Evolutionary conservation across 2,888 invertebrate species (phyloP).

Genomic region (Sminthurides aquaticus): DNA sequence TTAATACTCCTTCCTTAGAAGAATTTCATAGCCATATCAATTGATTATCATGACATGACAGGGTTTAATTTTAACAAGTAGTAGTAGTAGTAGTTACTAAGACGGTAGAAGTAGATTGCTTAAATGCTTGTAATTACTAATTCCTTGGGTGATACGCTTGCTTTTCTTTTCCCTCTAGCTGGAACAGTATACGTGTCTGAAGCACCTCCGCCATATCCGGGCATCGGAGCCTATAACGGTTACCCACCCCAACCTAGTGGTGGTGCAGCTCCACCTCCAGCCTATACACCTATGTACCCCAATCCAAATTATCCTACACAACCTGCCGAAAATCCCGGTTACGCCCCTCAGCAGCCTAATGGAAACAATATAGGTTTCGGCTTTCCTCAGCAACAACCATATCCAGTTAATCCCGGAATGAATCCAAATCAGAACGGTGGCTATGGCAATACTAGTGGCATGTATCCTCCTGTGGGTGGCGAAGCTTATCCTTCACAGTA

Average conservation of each 20-base stretch:
- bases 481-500: conserved; percentile 1
- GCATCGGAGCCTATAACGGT: conserved; percentile 45
- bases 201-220: conserved; percentile 53
- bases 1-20: no score
- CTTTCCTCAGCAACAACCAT: conserved; percentile 11
- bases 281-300: background rate
- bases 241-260: conserved; percentile 9
- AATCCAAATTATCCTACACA: conserved; percentile 4
- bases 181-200: conserved; percentile 50
- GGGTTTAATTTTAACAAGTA: background rate
- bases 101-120: background rate
- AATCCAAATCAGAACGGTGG: conserved; percentile 2
- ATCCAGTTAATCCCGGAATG: background rate
- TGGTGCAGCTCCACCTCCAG: conserved; percentile 3
- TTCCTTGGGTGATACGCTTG: conserved; percentile 1
- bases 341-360: conserved; percentile 19
- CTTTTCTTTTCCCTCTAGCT: conserved; percentile 41
- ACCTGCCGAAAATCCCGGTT: conserved; percentile 10
- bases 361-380: conserved; percentile 7
- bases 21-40: no score
- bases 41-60: no score
- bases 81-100: background rate
- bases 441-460: conserved; percentile 1
- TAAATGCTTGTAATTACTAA: conserved; percentile 5
- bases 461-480: background rate